phyloP scores from a whole-genome alignment of 2,113 vertebrate genomes.

The Hippoglossus stenolepis region DNA sequence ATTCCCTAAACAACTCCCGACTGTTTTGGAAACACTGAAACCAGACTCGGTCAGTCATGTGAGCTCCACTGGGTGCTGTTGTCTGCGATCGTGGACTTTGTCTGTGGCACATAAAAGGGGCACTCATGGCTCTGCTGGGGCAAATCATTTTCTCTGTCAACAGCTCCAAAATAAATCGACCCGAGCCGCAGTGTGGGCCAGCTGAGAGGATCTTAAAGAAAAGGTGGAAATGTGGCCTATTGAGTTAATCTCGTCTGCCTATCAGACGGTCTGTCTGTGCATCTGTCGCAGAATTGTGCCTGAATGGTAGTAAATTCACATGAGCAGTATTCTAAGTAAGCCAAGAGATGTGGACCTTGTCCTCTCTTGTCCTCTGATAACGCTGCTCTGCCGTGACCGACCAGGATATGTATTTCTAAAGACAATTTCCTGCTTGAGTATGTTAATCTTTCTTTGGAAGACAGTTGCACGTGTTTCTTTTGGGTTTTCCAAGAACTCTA shows the following conservation, averaged over 20 bases:
- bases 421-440: constrained; percentile 47
- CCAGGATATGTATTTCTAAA: constrained; percentile 52
- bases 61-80: constrained; percentile 30
- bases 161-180: constrained; percentile 39
- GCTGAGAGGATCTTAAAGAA: constrained; percentile 24
- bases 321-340: background rate
- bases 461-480: constrained; percentile 20
- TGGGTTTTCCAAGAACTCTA: background rate
- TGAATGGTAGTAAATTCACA: constrained; percentile 28
- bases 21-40: constrained; percentile 51
- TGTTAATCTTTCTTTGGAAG: constrained; percentile 18
- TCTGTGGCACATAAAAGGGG: constrained; percentile 34
- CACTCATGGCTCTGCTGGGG: constrained; percentile 30
- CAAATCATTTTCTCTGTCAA: constrained; percentile 52
- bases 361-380: constrained; percentile 55
- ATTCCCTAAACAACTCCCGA: constrained; percentile 6
- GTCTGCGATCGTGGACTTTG: constrained; percentile 47
- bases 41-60: constrained; percentile 49
- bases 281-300: constrained; percentile 29
- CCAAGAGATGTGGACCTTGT: constrained; percentile 38
- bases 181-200: background rate
- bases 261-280: constrained; percentile 18
- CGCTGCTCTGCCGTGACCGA: constrained; percentile 26
- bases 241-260: constrained; percentile 39
- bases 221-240: constrained; percentile 30